These are phyloP conservation scores for Noctua comes DNA, from an alignment of 2,888 invertebrate genomes.

Conservation along the genomic window DNA sequence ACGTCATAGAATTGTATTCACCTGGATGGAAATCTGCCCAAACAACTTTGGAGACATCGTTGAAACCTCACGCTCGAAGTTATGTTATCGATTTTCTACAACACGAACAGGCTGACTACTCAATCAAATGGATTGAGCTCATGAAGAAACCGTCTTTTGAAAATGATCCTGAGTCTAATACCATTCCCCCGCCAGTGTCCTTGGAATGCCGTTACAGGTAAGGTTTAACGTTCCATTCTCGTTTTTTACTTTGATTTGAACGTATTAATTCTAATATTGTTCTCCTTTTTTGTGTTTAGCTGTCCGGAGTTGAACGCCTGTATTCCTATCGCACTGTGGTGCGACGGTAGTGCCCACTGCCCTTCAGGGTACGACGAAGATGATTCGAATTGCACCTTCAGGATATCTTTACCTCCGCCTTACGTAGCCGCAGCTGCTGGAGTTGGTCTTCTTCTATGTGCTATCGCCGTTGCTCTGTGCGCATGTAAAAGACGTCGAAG, in stretches of 20 bases:
- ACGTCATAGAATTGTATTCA: slow-evolving; percentile 92
- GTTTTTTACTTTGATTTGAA: background rate
- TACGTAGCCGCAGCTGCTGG: slow-evolving; percentile 92
- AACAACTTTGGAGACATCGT: slow-evolving; percentile 83
- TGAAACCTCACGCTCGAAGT: slow-evolving; percentile 92
- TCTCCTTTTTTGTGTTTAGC: slow-evolving; percentile 81
- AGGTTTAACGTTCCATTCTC: slow-evolving; percentile 63
- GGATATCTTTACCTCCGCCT: slow-evolving; percentile 92
- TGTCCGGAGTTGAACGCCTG: slow-evolving; percentile 95
- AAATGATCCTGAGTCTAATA: slow-evolving; percentile 88
- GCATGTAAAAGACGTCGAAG: slow-evolving; percentile 91
- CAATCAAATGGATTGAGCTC: slow-evolving; percentile 94
- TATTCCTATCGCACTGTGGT: slow-evolving; percentile 94
- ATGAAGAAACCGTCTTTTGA: slow-evolving; percentile 91
- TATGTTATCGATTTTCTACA: slow-evolving; percentile 94
- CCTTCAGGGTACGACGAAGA: slow-evolving; percentile 96
- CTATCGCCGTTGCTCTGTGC: slow-evolving; percentile 90
- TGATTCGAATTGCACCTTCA: slow-evolving; percentile 93
- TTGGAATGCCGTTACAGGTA: slow-evolving; percentile 94
- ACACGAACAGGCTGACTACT: slow-evolving; percentile 93
- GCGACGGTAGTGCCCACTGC: slow-evolving; percentile 94
- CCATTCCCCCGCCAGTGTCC: slow-evolving; percentile 85
- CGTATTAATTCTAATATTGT: slow-evolving; percentile 6
- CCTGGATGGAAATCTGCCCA: slow-evolving; percentile 92
- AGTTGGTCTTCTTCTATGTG: slow-evolving; percentile 90